These are phyloP conservation scores for Psophia crepitans DNA, from an alignment of 2,113 vertebrate genomes.

Conservation along the genomic window DNA sequence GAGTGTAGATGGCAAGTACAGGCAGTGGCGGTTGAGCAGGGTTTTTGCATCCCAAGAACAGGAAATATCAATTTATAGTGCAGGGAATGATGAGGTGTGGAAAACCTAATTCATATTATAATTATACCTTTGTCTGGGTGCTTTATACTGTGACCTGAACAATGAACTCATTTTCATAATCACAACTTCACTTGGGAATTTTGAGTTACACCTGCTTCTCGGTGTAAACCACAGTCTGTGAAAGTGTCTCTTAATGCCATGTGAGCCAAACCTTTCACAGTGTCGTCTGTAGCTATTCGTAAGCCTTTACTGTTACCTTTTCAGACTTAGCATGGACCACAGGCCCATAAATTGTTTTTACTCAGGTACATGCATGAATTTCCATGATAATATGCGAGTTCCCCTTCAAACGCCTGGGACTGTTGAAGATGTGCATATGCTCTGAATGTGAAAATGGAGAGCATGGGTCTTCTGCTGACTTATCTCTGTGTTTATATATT, in stretches of 20 bases:
- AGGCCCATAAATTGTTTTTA: not conserved
- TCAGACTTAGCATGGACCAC: not conserved
- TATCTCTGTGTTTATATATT: not conserved
- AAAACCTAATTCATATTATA: not conserved
- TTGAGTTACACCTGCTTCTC: not conserved
- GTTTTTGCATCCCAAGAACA: not conserved
- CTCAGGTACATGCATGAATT: not conserved
- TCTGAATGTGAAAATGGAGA: not conserved
- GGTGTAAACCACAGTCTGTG: not conserved
- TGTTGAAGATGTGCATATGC: accelerated
- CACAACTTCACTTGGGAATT: not conserved
- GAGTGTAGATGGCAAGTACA: not conserved
- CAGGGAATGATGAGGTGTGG: not conserved
- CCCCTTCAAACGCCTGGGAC: not conserved
- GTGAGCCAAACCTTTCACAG: not conserved
- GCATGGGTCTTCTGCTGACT: not conserved
- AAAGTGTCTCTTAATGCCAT: not conserved
- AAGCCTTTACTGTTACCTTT: not conserved
- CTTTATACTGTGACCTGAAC: not conserved
- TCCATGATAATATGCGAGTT: not conserved
- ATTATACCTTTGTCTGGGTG: not conserved
- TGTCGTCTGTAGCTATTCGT: not conserved
- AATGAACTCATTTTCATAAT: not conserved
- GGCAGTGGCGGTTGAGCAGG: not conserved
- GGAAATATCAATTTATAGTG: not conserved